Evolutionary conservation across 1,140 invertebrate genomes (phyloP).

Genomic region (Eurytemora carolleeae): DNA sequence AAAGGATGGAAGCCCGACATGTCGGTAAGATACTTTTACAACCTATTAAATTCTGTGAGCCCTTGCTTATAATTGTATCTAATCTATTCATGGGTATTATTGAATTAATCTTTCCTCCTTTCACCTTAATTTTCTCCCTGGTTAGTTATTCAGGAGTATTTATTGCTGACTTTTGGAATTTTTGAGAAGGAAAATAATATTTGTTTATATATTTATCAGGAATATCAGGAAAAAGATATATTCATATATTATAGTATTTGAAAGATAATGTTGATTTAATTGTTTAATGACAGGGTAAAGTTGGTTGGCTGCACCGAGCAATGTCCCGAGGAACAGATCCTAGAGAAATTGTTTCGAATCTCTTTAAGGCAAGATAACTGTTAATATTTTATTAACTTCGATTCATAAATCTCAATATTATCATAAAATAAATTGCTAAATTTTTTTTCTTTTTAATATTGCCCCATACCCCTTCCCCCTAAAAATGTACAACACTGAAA

Average conservation of each 20-base stretch:
- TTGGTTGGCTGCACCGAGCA: background rate
- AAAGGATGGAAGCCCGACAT: background rate
- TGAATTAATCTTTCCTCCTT: too few species aligned
- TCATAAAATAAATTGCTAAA: background rate
- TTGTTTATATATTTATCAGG: too few species aligned
- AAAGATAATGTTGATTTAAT: too few species aligned
- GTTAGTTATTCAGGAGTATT: too few species aligned
- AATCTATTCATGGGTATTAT: too few species aligned
- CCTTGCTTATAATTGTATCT: too few species aligned
- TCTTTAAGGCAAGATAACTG: background rate
- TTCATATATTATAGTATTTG: too few species aligned
- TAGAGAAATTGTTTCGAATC: background rate
- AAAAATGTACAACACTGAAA: background rate
- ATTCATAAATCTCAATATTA: background rate
- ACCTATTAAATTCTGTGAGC: background rate
- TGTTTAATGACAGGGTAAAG: too few species aligned
- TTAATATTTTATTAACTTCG: background rate
- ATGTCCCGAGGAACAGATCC: background rate
- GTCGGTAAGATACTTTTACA: background rate
- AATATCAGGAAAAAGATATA: too few species aligned
- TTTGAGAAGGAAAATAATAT: too few species aligned
- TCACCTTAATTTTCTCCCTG: too few species aligned
- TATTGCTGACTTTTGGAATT: too few species aligned
- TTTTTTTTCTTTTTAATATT: background rate
- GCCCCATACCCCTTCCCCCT: background rate